Conservation (phyloP, 1,140 invertebrate species). For the Cotesia glomerata region DNA sequence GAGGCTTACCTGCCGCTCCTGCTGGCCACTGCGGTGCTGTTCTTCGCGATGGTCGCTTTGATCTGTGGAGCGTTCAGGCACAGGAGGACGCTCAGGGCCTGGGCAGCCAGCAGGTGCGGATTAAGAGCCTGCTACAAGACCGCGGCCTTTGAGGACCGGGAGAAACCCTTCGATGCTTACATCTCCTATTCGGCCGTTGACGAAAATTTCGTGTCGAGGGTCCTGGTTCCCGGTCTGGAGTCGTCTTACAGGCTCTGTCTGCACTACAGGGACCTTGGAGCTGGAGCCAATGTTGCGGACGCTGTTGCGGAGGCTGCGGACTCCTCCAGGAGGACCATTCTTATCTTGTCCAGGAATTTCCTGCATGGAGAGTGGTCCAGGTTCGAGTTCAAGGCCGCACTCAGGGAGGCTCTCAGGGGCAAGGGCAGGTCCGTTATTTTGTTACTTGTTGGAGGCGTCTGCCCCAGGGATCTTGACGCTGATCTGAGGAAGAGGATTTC, state of each 20-base stretch:
- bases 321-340: constrained; percentile 85
- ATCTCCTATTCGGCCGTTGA: constrained; percentile 91
- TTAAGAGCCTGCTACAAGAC: constrained; percentile 83
- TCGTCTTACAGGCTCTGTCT: constrained; percentile 80
- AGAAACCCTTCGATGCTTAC: constrained; percentile 88
- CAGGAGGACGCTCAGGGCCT: constrained; percentile 81
- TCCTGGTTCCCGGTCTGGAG: constrained; percentile 83
- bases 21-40: constrained; percentile 75
- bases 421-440: constrained; percentile 82
- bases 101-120: constrained; percentile 87
- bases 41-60: constrained; percentile 74
- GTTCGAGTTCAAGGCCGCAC: constrained; percentile 90
- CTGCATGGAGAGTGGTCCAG: constrained; percentile 92
- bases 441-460: constrained; percentile 83
- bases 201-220: constrained; percentile 85
- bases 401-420: constrained; percentile 89
- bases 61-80: constrained; percentile 81
- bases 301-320: constrained; percentile 91
- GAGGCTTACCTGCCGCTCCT: constrained; percentile 81
- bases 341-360: constrained; percentile 91
- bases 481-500: constrained; percentile 88
- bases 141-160: constrained; percentile 78
- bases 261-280: constrained; percentile 85
- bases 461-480: constrained; percentile 84
- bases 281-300: constrained; percentile 79